Evolutionary conservation across 2,888 invertebrate genomes (phyloP), one percentile per base, ranked within the genome.

Genomic region (Tanypteryx hageni): DNA sequence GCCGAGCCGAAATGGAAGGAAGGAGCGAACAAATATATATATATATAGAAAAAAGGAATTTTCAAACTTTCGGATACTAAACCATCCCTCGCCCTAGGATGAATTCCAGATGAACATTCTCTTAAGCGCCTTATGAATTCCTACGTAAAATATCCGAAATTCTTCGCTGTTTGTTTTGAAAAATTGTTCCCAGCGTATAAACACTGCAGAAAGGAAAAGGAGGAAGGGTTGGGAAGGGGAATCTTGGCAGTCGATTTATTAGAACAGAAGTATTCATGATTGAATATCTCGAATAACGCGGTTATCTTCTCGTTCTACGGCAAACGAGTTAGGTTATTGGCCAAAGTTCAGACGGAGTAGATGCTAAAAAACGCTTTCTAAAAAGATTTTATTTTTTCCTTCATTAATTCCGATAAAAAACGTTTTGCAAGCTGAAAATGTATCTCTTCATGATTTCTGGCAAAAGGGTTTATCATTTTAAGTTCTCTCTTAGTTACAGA

Each of bases 131-230:
- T 76, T 76, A 76, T 76, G 76, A 76, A 76, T 76, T 76, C 76
- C 76, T 27, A 76, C 8, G 76, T 10, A 27, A 13, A 76, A 76
- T 76, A 76, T 76, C 27, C 76, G 2, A 27, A 27, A 68, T 68
- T 18, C 68, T 68, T 68, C 68, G n/a, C 68, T 27, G 22, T 76
- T 76, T 76, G 76, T 27, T 76, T 76, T n/a, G 27, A 76, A 76
- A 22, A 76, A 76, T 76, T 76, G 76, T 76, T 76, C 27, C 11
- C 10, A 27, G 76, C 76, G 44, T 44, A 76, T 76, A 76, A 76
- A 76, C 76, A 76, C 76, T 22, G 22, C 76, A 8, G 44, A 44
- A 44, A 44, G 44, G 44, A 44, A 44, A 44, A 44, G 44, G 5
- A 44, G 44, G 44, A 44, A 22, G 22, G 22, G 27, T 64, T 10